Conservation (phyloP, 2,113 vertebrate species). For the Montifringilla adamsi region DNA sequence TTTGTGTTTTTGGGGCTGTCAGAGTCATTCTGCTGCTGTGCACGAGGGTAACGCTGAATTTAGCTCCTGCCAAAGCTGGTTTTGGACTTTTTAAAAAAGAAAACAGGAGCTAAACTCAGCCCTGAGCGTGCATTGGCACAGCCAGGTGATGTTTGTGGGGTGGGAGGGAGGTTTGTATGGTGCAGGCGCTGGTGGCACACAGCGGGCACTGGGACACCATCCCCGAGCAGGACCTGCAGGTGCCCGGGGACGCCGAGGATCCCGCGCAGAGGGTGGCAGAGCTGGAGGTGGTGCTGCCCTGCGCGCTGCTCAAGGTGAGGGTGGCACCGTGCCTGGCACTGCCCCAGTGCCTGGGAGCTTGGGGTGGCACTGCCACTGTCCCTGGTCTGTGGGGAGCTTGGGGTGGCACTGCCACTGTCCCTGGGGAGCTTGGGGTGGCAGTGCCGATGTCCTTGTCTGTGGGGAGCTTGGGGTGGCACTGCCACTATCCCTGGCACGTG, state of each 20-base stretch:
- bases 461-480: not conserved
- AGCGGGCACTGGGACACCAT: conserved; percentile 91
- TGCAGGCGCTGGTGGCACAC: conserved; percentile 88
- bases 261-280: conserved; percentile 86
- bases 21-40: not conserved
- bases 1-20: not conserved
- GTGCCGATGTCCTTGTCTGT: not conserved
- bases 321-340: not conserved
- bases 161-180: conserved; percentile 38
- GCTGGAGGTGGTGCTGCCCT: conserved; percentile 90
- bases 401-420: not conserved
- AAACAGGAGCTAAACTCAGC: not conserved
- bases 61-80: not conserved
- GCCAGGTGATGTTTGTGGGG: not conserved
- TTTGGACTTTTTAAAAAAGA: not conserved
- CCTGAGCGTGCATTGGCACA: not conserved
- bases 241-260: conserved; percentile 85
- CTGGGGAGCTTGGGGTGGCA: not conserved
- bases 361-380: not conserved
- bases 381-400: not conserved
- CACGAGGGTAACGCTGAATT: not conserved
- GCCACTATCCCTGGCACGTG: not conserved
- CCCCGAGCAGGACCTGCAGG: conserved; percentile 89
- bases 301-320: conserved; percentile 87
- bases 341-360: fast-evolving